Percentiles rank a stretch among this genome's conserved stretches.
Conservation (phyloP, 1,140 invertebrate species). For the Babylonia areolata region DNA sequence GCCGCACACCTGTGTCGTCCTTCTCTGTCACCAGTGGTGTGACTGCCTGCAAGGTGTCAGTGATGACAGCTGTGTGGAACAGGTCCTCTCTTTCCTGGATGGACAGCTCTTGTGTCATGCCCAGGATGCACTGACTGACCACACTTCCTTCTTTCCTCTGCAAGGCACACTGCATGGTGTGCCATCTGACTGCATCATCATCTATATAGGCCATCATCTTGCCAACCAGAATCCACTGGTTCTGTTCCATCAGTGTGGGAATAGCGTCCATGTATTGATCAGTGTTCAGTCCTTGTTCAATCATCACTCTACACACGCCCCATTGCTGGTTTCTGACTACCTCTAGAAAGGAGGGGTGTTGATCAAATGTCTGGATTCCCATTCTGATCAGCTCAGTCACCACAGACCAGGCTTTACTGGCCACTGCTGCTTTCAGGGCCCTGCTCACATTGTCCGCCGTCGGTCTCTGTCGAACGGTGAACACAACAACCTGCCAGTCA, state of each 20-base stretch:
- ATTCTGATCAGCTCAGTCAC: neutral
- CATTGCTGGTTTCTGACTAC: neutral
- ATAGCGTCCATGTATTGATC: neutral
- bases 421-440: neutral
- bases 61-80: neutral
- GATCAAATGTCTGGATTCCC: neutral
- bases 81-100: neutral
- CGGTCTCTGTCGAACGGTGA: neutral
- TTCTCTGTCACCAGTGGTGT: neutral
- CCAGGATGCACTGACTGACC: neutral
- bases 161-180: neutral
- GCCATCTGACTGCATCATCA: neutral
- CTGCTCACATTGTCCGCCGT: neutral
- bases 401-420: neutral
- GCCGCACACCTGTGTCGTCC: neutral
- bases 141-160: neutral
- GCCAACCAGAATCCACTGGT: neutral
- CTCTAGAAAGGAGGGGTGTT: neutral
- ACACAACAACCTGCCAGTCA: neutral
- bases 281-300: neutral
- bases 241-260: neutral
- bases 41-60: neutral
- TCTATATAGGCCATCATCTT: neutral
- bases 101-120: neutral
- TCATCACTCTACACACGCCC: neutral